These are phyloP conservation scores for Pseudomyrmex sp. DNA, from an alignment of 1,140 invertebrate genomes.

Conservation along the genomic window DNA sequence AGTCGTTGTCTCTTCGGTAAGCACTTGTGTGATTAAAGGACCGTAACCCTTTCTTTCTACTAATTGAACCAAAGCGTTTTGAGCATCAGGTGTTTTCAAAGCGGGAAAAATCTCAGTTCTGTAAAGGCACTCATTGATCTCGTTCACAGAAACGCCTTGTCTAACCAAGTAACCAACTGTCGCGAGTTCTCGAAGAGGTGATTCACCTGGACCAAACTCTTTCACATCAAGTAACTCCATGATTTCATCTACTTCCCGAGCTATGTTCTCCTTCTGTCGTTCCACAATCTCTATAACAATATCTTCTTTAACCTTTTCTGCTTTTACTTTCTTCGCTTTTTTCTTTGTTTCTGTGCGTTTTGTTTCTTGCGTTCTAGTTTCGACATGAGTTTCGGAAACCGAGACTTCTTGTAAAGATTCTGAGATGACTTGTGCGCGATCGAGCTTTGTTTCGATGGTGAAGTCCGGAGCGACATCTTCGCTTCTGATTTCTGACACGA, in stretches of 20 bases:
- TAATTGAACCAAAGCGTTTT: conserved; percentile 92
- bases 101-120: conserved; percentile 92
- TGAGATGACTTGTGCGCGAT: conserved; percentile 77
- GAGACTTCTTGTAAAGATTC: conserved; percentile 81
- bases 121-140: conserved; percentile 91
- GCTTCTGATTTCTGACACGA: conserved; percentile 86
- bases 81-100: conserved; percentile 90
- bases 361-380: conserved; percentile 83
- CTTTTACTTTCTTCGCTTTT: conserved; percentile 83
- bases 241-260: conserved; percentile 90
- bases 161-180: conserved; percentile 91
- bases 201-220: conserved; percentile 92
- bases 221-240: conserved; percentile 90
- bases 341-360: conserved; percentile 79
- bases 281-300: conserved; percentile 85
- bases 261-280: conserved; percentile 87
- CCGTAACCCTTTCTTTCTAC: conserved; percentile 93
- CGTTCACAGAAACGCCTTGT: conserved; percentile 90
- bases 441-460: conserved; percentile 71
- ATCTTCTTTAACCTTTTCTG: conserved; percentile 81
- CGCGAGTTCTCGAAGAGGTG: conserved; percentile 91
- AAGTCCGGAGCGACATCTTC: conserved; percentile 85
- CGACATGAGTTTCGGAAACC: conserved; percentile 83
- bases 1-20: conserved; percentile 91
- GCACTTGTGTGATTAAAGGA: conserved; percentile 91